Percentiles rank a stretch among this genome's conserved stretches.
Conservation (phyloP, 2,888 invertebrate genomes). For the Dioctria linearis region DNA sequence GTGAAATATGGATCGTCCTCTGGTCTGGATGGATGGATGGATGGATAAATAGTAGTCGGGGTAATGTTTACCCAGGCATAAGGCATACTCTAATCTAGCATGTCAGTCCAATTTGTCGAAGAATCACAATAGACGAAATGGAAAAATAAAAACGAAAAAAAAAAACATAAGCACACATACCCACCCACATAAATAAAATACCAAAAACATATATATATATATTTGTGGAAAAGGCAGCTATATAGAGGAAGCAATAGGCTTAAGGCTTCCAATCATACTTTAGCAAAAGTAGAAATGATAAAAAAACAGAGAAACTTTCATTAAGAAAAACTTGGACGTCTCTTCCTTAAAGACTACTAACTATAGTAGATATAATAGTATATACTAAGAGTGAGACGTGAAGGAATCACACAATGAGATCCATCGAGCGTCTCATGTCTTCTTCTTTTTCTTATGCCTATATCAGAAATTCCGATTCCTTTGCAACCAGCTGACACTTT, state of each 20-base stretch:
- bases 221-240: too few species aligned
- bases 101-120: conserved; percentile 20
- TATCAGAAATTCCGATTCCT: neutral
- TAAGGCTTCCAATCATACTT: conserved; percentile 13
- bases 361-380: too few species aligned
- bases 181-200: neutral
- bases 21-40: neutral
- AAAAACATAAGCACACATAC: neutral
- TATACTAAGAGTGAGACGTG: neutral
- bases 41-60: neutral
- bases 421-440: neutral
- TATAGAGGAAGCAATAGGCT: neutral
- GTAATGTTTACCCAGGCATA: conserved; percentile 18
- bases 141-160: conserved; percentile 2
- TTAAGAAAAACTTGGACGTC: conserved; percentile 10
- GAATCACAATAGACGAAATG: neutral
- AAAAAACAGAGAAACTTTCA: neutral
- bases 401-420: neutral
- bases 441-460: neutral
- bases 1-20: conserved; percentile 9
- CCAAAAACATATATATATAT: too few species aligned
- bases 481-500: neutral
- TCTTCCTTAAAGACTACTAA: neutral
- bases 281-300: neutral
- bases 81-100: neutral